phyloP scores from a whole-genome alignment of 2,797 vertebrate genomes.

The Carduelis carduelis region DNA sequence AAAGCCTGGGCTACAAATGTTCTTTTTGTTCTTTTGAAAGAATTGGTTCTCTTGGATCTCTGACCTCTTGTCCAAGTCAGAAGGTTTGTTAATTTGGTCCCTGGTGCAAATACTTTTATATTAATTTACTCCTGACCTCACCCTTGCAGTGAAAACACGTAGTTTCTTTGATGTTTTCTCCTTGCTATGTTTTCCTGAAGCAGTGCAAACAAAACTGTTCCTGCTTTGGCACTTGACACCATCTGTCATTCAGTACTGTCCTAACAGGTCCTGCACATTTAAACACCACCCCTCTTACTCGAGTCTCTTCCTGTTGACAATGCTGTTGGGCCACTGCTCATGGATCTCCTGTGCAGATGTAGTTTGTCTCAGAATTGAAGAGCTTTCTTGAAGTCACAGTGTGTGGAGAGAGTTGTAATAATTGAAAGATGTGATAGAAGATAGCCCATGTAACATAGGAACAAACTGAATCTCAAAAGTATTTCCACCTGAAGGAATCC shows the following conservation, averaged over 20 bases:
- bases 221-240: not conserved
- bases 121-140: not conserved
- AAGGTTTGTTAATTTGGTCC: not conserved
- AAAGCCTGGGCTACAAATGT: not conserved
- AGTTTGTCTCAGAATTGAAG: not conserved
- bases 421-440: not conserved
- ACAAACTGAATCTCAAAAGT: not conserved
- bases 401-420: not conserved
- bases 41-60: not conserved
- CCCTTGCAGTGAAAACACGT: not conserved
- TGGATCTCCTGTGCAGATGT: not conserved
- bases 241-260: not conserved
- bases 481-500: not conserved
- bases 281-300: not conserved
- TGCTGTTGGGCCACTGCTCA: not conserved
- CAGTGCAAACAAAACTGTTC: not conserved
- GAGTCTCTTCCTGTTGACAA: not conserved
- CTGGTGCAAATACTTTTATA: not conserved
- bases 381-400: not conserved
- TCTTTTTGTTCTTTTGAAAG: not conserved
- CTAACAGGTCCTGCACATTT: not conserved
- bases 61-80: not conserved
- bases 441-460: not conserved
- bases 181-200: not conserved
- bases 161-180: not conserved